Base-by-base conservation (phyloP, 2,797 vertebrate genomes). In the Anableps anableps region DNA sequence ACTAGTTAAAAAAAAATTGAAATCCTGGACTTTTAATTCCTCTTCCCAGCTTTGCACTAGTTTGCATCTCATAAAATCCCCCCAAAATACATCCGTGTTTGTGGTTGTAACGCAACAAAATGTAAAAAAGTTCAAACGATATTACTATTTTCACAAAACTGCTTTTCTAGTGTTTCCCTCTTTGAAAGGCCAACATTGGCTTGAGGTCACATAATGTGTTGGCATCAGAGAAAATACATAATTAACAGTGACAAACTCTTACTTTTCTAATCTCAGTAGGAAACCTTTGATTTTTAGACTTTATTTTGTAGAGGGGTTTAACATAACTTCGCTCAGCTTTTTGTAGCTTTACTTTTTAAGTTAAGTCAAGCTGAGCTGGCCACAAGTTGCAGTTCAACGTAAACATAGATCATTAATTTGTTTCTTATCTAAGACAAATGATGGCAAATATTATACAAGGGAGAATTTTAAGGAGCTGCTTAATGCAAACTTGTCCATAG, bases 401-500 rank as follows among this genome's bases (percentile, higher is more conserved):
- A 47, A 80, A 38, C 55, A 76, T 36, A 76, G 51, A 36, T 83
- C 45, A 78, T 72, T 75, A 41, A 83, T 92, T 87, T 71, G 85
- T 81, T 74, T 64, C 11, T 79, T n/a, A 17, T 29, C 13, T 5
- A 78, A 80, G 68, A 79, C 72, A 80, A 72, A 43, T 64, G 50
- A 74, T 55, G 34, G 29, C 79, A 82, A 85, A 85, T 23, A 48
- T 83, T 86, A 74, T 64, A 64, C 71, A 58, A 26, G 64, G 81
- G 58, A 83, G 58, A 66, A 62, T 70, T 92, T 88, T 88, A 86
- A 85, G 73, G 74, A 91, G 83, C 80, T 91, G 83, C 94, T 95
- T 95, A 93, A 95, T 91, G 86, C 84, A 92, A 93, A 93, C 86
- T 70, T 82, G 79, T 83, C 91, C 89, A 93, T 95, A 92, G 94